Conservation (phyloP, 2,797 vertebrate species). For the Sus cebifrons region DNA sequence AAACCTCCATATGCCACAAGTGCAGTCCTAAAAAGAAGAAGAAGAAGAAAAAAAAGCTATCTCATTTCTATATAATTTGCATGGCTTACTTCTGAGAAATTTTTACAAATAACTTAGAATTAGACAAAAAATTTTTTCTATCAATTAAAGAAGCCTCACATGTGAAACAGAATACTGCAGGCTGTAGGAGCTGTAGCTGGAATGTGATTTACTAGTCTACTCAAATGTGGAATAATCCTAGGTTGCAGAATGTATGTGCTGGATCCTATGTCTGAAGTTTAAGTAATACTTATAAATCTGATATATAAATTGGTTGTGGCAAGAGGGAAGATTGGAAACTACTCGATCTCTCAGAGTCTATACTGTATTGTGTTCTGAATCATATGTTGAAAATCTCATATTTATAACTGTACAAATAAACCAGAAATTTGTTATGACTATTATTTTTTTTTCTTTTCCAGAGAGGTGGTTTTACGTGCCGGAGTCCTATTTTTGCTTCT, state of each 20-base stretch:
- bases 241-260: neutral
- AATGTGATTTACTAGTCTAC: neutral
- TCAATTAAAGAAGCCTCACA: neutral
- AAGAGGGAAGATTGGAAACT: neutral
- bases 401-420: neutral
- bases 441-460: neutral
- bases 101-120: neutral
- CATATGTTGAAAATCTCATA: conserved; percentile 22
- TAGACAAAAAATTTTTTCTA: conserved; percentile 25
- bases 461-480: neutral
- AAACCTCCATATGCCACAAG: no score
- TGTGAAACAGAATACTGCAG: neutral
- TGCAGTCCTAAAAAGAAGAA: no score
- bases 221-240: neutral
- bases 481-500: neutral
- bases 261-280: neutral
- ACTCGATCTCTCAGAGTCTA: neutral
- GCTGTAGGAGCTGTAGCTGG: neutral
- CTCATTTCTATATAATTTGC: conserved; percentile 40
- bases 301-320: conserved; percentile 48
- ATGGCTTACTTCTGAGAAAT: neutral
- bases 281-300: conserved; percentile 13
- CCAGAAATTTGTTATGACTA: neutral
- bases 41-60: neutral
- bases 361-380: neutral